These are phyloP conservation scores for Hoplodrina ambigua DNA, from an alignment of 2,888 invertebrate species.

Conservation along the genomic window DNA sequence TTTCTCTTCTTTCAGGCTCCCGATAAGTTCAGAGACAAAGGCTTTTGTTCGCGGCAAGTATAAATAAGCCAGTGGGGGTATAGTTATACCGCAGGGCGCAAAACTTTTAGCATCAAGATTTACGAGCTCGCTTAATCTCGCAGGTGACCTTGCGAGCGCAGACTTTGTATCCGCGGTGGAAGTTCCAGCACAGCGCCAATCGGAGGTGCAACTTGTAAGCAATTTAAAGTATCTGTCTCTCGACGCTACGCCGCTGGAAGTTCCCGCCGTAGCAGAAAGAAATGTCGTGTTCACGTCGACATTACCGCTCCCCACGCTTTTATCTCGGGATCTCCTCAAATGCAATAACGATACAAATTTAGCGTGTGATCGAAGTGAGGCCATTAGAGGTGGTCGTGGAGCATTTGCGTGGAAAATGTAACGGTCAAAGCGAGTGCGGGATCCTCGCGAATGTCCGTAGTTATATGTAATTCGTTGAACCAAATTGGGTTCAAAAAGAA, in stretches of 20 bases:
- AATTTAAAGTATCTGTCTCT: constrained; percentile 33
- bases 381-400: constrained; percentile 60
- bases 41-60: constrained; percentile 57
- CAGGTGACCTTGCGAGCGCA: constrained; percentile 46
- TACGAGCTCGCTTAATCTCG: constrained; percentile 52
- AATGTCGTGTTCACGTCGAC: constrained; percentile 36
- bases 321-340: constrained; percentile 48
- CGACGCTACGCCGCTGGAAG: constrained; percentile 13
- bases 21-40: constrained; percentile 60
- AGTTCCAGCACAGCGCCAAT: constrained; percentile 12
- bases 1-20: constrained; percentile 45
- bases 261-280: constrained; percentile 37
- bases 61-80: constrained; percentile 53
- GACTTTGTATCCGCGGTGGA: constrained; percentile 12
- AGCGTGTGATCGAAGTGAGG: constrained; percentile 60
- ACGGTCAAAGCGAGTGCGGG: constrained; percentile 59
- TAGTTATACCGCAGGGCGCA: constrained; percentile 48
- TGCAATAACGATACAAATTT: constrained; percentile 62
- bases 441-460: constrained; percentile 51
- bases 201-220: constrained; percentile 35
- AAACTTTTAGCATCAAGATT: constrained; percentile 59
- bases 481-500: constrained; percentile 63
- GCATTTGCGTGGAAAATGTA: constrained; percentile 64
- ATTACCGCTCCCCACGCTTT: constrained; percentile 41
- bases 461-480: constrained; percentile 59